Conservation (phyloP, 1,140 invertebrate genomes). For the Temnothorax longispinosus region DNA sequence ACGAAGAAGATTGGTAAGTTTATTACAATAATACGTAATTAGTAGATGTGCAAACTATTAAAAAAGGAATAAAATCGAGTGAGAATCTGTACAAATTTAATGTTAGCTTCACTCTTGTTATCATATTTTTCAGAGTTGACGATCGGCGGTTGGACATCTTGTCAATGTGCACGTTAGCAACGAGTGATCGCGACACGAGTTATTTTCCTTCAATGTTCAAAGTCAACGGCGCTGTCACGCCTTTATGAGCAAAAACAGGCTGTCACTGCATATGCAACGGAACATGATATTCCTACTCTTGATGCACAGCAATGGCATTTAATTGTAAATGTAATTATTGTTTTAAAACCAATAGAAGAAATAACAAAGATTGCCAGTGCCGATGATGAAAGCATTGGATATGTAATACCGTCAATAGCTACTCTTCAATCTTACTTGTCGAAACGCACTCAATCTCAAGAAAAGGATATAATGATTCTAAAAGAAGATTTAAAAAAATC, state of each 20-base stretch:
- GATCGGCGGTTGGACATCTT: too few species aligned
- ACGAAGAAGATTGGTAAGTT: too few species aligned
- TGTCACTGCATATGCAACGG: neutral
- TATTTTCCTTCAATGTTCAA: too few species aligned
- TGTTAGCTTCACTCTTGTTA: too few species aligned
- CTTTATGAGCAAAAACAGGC: constrained; percentile 15
- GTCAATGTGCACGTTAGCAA: too few species aligned
- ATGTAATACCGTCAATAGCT: constrained; percentile 1
- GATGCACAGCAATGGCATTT: neutral
- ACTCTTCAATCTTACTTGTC: neutral
- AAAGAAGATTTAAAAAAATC: neutral
- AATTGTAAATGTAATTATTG: neutral
- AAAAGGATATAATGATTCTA: neutral
- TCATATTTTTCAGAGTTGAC: too few species aligned
- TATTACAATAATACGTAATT: too few species aligned
- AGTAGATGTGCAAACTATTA: too few species aligned
- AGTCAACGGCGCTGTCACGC: neutral
- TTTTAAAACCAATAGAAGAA: constrained; percentile 7
- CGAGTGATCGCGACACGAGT: too few species aligned
- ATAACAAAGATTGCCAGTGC: neutral
- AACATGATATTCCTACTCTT: neutral
- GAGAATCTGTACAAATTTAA: too few species aligned
- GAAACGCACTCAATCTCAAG: neutral
- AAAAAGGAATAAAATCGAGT: too few species aligned
- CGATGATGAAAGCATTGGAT: neutral